Conservation (phyloP, 2,888 invertebrate genomes). For the Escarpia spicata region DNA sequence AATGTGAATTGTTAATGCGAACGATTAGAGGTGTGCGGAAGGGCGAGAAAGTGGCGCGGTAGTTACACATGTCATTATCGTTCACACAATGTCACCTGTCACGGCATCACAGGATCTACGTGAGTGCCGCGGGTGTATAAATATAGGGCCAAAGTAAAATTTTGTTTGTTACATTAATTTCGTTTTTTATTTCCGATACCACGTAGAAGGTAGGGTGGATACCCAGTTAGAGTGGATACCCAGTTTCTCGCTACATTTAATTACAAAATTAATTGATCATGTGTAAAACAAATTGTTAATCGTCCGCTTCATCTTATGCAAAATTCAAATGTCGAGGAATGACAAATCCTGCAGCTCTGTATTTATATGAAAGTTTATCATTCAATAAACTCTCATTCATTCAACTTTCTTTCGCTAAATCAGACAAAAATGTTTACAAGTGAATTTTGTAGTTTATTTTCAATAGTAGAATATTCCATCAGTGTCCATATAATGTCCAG, state of each 20-base stretch:
- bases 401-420: too few relatives aligned
- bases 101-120: background rate
- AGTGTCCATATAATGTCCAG: too few relatives aligned
- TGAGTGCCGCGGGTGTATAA: background rate
- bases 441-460: background rate
- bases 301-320: background rate
- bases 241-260: too few relatives aligned
- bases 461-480: background rate
- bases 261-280: too few relatives aligned
- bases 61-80: background rate
- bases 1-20: slow-evolving; percentile 6
- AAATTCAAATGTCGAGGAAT: background rate
- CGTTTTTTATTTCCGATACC: too few relatives aligned
- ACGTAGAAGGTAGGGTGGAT: too few relatives aligned
- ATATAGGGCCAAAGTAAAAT: too few relatives aligned
- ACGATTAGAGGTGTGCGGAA: background rate
- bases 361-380: too few relatives aligned
- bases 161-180: too few relatives aligned
- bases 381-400: too few relatives aligned
- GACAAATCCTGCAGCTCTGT: too few relatives aligned
- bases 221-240: too few relatives aligned
- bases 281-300: background rate
- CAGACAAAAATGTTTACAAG: background rate
- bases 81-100: background rate
- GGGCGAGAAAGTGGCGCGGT: background rate